Conservation (phyloP, 2,888 invertebrate genomes). For the Dicycla oo region DNA sequence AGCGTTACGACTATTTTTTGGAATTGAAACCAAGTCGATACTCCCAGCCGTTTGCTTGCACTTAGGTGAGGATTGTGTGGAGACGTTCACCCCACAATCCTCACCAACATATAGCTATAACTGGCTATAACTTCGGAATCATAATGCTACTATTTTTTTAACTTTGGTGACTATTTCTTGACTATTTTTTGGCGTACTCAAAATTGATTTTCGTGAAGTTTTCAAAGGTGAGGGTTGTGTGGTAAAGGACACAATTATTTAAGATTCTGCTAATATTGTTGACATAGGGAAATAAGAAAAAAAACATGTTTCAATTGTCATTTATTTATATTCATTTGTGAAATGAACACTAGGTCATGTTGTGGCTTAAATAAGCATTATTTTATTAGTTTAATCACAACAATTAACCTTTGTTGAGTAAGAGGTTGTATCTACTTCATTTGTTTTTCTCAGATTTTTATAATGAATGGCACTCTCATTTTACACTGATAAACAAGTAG, state of each 20-base stretch:
- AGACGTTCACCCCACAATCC: too few relatives aligned
- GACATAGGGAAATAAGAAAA: conserved; percentile 48
- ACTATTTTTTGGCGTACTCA: too few relatives aligned
- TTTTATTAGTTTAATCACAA: conserved; percentile 57
- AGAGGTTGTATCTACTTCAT: conserved; percentile 5
- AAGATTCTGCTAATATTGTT: conserved; percentile 18
- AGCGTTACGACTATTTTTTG: too few relatives aligned
- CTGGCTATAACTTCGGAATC: too few relatives aligned
- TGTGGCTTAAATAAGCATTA: conserved; percentile 59
- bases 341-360: conserved; percentile 65
- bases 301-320: conserved; percentile 50
- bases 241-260: conserved; percentile 14
- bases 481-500: conserved; percentile 43
- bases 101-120: too few relatives aligned
- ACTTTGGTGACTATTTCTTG: too few relatives aligned
- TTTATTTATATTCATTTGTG: conserved; percentile 66
- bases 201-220: too few relatives aligned
- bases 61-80: too few relatives aligned
- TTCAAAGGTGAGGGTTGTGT: too few relatives aligned
- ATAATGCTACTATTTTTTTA: too few relatives aligned
- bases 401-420: conserved; percentile 49
- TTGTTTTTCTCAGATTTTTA: conserved; percentile 5
- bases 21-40: too few relatives aligned
- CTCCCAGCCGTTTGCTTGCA: too few relatives aligned
- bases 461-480: conserved; percentile 42